A percentile compares a stretch with the other conserved stretches of the same genome.
Evolutionary conservation across 2,888 invertebrate genomes (phyloP).

Genomic region (Plagodis dolabraria): DNA sequence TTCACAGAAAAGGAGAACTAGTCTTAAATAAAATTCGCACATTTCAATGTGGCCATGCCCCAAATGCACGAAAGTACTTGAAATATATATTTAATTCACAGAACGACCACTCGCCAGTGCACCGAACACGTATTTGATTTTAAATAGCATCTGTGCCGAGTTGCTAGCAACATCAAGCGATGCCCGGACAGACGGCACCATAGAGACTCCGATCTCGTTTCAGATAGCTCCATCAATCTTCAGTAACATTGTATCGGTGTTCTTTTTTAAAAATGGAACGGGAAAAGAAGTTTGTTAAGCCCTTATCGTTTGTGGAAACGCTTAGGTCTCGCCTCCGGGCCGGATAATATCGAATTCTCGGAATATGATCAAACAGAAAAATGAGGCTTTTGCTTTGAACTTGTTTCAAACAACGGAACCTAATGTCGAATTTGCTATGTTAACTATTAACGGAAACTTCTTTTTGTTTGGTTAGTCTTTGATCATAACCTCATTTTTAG

Average conservation of each 20-base stretch:
- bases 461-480: too few species aligned
- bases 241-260: constrained; percentile 68
- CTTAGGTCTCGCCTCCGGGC: constrained; percentile 42
- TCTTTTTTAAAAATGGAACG: constrained; percentile 56
- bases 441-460: too few species aligned
- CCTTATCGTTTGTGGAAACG: constrained; percentile 50
- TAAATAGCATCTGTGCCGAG: constrained; percentile 56
- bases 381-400: too few species aligned
- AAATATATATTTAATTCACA: constrained; percentile 37
- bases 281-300: constrained; percentile 50
- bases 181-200: constrained; percentile 43
- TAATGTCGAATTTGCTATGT: too few species aligned
- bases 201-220: constrained; percentile 72
- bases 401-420: too few species aligned
- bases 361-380: constrained; percentile 38
- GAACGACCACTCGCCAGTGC: constrained; percentile 30
- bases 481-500: too few species aligned
- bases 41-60: constrained; percentile 5
- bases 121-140: constrained; percentile 54
- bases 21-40: neutral
- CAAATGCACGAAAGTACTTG: constrained; percentile 15
- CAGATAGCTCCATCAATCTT: constrained; percentile 79
- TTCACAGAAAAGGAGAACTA: neutral
- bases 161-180: constrained; percentile 53
- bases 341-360: constrained; percentile 38